Conservation (phyloP, 2,797 vertebrate genomes). For the Brachymystax lenok region DNA sequence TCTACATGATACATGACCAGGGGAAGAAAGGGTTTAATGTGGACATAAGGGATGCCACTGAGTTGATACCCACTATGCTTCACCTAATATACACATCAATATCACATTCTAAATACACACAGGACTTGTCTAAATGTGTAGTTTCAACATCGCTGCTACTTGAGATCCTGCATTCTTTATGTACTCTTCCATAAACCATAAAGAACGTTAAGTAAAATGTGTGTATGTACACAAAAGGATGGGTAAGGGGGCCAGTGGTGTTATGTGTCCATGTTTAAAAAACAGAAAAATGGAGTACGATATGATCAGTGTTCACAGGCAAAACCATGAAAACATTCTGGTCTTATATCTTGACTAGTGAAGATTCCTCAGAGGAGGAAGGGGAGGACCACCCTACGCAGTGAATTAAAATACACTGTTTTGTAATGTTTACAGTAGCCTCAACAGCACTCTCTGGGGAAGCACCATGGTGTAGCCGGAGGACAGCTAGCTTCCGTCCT, state of each 20-base stretch:
- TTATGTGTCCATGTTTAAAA: constrained; percentile 39
- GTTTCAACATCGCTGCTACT: background rate
- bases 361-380: background rate
- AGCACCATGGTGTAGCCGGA: too few relatives aligned
- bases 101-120: constrained; percentile 41
- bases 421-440: too few relatives aligned
- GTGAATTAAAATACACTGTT: too few relatives aligned
- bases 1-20: background rate
- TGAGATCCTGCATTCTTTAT: background rate
- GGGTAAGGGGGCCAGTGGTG: constrained; percentile 51
- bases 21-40: background rate
- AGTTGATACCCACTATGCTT: too few relatives aligned
- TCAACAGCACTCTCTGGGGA: too few relatives aligned
- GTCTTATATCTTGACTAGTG: background rate
- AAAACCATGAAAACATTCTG: background rate
- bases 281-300: constrained; percentile 34
- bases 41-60: background rate
- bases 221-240: constrained; percentile 52
- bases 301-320: constrained; percentile 59
- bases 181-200: background rate
- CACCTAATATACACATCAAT: constrained; percentile 34
- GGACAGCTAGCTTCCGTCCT: too few relatives aligned
- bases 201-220: constrained; percentile 36
- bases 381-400: too few relatives aligned
- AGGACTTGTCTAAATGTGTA: too few relatives aligned